phyloP scores from a whole-genome alignment of 2,888 invertebrate species.

The Drosophila atripex region DNA sequence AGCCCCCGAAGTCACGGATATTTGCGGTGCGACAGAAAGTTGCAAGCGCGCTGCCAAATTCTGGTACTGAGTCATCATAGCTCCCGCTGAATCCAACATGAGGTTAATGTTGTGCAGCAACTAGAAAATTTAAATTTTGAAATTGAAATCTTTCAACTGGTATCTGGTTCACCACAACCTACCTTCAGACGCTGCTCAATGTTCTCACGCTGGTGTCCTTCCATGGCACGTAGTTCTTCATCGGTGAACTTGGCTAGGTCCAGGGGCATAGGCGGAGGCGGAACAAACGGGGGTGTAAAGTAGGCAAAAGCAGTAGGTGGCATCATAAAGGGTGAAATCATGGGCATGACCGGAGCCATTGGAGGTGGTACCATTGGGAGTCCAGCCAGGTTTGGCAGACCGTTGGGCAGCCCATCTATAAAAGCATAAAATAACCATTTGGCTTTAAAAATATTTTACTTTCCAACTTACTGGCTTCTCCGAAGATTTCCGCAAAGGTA shows the following conservation, averaged over 20 bases:
- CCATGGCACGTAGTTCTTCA: conserved; percentile 94
- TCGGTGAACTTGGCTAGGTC: conserved; percentile 90
- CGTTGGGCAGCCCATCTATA: conserved; percentile 59
- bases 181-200: conserved; percentile 95
- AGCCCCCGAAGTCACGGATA: conserved; percentile 22
- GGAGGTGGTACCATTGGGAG: conserved; percentile 50
- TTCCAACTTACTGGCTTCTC: conserved; percentile 58
- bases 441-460: background rate
- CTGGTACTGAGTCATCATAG: conserved; percentile 97
- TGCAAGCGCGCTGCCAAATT: conserved; percentile 87
- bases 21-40: conserved; percentile 36
- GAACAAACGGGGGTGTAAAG: conserved; percentile 85
- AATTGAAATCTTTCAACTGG: background rate
- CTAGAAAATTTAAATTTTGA: conserved; percentile 83
- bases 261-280: conserved; percentile 91
- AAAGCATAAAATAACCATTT: background rate
- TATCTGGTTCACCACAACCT: conserved; percentile 9
- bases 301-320: conserved; percentile 85
- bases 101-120: conserved; percentile 93
- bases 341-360: conserved; percentile 60
- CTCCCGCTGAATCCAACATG: conserved; percentile 95
- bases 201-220: conserved; percentile 93
- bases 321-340: conserved; percentile 83
- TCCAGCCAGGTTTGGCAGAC: conserved; percentile 56
- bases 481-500: conserved; percentile 57